These are phyloP conservation scores for Bubo bubo DNA, from an alignment of 2,113 vertebrate genomes.

Conservation along the genomic window DNA sequence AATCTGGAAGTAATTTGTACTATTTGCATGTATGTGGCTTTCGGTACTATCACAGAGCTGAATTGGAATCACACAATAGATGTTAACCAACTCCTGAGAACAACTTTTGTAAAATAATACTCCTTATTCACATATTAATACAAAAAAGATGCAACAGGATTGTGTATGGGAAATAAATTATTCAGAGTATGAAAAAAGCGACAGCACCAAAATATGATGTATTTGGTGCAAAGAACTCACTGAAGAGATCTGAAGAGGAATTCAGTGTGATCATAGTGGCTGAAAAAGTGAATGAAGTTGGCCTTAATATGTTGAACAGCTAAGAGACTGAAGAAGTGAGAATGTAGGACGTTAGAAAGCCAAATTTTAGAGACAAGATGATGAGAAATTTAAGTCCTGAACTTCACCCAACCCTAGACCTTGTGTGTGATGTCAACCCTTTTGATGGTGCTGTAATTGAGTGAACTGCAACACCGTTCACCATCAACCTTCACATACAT, in stretches of 20 bases:
- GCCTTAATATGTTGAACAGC: background rate
- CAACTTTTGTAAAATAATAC: too few species aligned
- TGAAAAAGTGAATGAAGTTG: background rate
- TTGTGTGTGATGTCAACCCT: background rate
- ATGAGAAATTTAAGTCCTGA: constrained; percentile 32
- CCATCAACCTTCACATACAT: background rate
- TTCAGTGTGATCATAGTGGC: background rate
- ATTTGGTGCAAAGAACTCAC: too few species aligned
- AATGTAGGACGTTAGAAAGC: background rate
- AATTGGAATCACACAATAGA: too few species aligned
- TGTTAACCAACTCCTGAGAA: too few species aligned
- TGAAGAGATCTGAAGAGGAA: background rate
- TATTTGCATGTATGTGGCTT: too few species aligned
- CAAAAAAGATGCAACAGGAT: too few species aligned
- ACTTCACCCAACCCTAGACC: background rate
- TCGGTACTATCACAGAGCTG: too few species aligned
- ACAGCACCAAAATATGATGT: too few species aligned
- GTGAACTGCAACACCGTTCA: background rate
- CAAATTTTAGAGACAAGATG: background rate
- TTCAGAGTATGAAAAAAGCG: too few species aligned
- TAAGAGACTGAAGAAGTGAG: background rate
- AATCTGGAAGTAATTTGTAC: too few species aligned
- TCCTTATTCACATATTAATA: too few species aligned
- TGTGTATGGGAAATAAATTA: too few species aligned
- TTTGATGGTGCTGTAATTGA: background rate